Conservation (phyloP, 2,888 invertebrate species). For the Linhomoeus sp. region DNA sequence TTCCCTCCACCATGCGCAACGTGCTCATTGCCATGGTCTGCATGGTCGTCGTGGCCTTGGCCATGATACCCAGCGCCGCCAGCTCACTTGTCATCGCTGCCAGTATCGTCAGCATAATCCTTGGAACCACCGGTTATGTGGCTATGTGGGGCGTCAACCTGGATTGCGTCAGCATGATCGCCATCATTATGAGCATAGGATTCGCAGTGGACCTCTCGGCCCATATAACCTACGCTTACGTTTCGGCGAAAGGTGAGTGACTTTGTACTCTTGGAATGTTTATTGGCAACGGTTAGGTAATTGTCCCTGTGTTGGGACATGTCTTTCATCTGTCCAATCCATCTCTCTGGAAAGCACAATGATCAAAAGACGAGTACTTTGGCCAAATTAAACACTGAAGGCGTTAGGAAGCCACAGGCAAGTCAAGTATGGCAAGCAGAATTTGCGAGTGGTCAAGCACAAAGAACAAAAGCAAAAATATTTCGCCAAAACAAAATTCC, state of each 20-base stretch:
- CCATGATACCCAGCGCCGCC: conserved; percentile 73
- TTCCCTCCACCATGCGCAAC: conserved; percentile 35
- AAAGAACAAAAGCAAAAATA: too few species aligned
- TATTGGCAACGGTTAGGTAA: too few species aligned
- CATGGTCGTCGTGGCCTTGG: conserved; percentile 78
- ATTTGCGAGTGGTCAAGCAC: too few species aligned
- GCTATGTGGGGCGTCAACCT: conserved; percentile 85
- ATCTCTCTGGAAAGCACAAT: too few species aligned
- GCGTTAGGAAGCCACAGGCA: too few species aligned
- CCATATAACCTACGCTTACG: conserved; percentile 82
- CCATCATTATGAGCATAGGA: conserved; percentile 58
- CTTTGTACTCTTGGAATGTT: too few species aligned
- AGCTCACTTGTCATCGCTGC: conserved; percentile 83
- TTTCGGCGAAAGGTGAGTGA: conserved; percentile 63
- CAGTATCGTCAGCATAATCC: conserved; percentile 46
- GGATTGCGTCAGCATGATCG: conserved; percentile 66
- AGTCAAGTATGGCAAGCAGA: too few species aligned
- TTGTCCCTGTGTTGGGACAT: too few species aligned
- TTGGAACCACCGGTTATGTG: conserved; percentile 11
- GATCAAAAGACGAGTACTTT: too few species aligned
- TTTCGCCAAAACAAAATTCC: too few species aligned
- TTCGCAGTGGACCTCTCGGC: conserved; percentile 84
- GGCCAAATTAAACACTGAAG: too few species aligned
- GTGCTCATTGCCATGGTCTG: conserved; percentile 72
- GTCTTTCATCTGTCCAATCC: too few species aligned